A percentile compares a stretch with the other conserved stretches of the same genome.
Conservation (phyloP, 2,797 vertebrate genomes). For the Hoplostethus mediterraneus region DNA sequence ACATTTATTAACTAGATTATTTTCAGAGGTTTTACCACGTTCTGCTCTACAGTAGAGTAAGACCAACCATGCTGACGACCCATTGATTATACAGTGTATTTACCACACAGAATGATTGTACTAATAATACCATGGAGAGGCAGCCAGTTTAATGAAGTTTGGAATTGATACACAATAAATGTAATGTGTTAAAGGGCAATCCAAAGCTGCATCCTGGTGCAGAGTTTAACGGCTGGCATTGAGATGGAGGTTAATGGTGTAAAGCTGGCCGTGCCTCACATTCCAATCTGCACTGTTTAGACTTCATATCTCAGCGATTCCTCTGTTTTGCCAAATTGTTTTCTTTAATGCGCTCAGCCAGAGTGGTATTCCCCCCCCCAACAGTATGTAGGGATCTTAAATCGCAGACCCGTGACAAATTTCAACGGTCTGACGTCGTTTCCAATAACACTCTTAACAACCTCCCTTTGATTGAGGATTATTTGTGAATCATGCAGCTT, state of each 20-base stretch:
- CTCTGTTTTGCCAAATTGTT: conserved; percentile 35
- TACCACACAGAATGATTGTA: conserved; percentile 48
- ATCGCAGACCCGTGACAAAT: conserved; percentile 55
- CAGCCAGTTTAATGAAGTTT: conserved; percentile 72
- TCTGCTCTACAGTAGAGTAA: conserved; percentile 15
- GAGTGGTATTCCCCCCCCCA: conserved; percentile 42
- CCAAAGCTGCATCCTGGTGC: conserved; percentile 33
- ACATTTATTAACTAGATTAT: conserved; percentile 39
- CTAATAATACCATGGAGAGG: conserved; percentile 42
- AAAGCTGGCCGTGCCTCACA: conserved; percentile 50
- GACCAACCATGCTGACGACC: conserved; percentile 15
- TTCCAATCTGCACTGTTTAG: conserved; percentile 55
- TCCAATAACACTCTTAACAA: conserved; percentile 7
- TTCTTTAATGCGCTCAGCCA: conserved; percentile 9
- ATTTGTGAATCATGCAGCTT: conserved; percentile 60
- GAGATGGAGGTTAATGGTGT: conserved; percentile 71
- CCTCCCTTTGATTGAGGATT: conserved; percentile 59
- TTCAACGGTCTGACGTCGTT: conserved; percentile 44
- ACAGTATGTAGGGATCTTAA: conserved; percentile 42
- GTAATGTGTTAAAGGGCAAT: conserved; percentile 58
- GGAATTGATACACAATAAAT: conserved; percentile 65
- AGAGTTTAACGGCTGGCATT: conserved; percentile 37
- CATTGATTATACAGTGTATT: conserved; percentile 51
- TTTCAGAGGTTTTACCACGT: neutral
- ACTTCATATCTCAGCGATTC: conserved; percentile 33